Conservation (phyloP, 2,888 invertebrate genomes). For the Mythimna lalbum region DNA sequence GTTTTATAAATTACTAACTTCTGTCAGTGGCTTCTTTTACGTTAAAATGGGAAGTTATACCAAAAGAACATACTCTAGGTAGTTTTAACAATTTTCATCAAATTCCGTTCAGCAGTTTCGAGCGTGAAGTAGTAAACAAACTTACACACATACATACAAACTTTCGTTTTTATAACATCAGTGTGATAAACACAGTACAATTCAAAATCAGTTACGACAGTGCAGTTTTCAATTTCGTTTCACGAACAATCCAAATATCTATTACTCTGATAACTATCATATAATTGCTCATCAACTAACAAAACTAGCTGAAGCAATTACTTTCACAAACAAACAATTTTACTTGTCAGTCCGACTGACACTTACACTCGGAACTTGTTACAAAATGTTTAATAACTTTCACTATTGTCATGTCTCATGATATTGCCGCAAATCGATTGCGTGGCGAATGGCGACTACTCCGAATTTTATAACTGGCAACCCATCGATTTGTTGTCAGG, state of each 20-base stretch:
- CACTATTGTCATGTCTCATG: conserved; percentile 67
- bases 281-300: conserved; percentile 34
- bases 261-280: conserved; percentile 34
- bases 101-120: too few species aligned
- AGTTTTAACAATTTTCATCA: too few species aligned
- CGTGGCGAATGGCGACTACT: conserved; percentile 45
- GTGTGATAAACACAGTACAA: not conserved
- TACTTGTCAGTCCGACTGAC: conserved; percentile 52
- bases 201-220: not conserved
- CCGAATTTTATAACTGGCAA: conserved; percentile 41
- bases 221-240: not conserved
- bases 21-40: not conserved
- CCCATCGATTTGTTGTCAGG: conserved; percentile 31
- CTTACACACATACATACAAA: too few species aligned
- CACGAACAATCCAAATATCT: conserved; percentile 11
- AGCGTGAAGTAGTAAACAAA: too few species aligned
- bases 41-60: too few species aligned
- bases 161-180: too few species aligned
- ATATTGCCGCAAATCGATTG: conserved; percentile 57
- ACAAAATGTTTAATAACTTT: conserved; percentile 62
- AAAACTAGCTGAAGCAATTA: conserved; percentile 35
- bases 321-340: conserved; percentile 46
- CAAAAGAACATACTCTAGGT: too few species aligned
- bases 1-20: too few species aligned
- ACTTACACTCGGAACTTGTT: conserved; percentile 53